phyloP scores from a whole-genome alignment of 2,113 vertebrate genomes.

The Scopus umbretta region DNA sequence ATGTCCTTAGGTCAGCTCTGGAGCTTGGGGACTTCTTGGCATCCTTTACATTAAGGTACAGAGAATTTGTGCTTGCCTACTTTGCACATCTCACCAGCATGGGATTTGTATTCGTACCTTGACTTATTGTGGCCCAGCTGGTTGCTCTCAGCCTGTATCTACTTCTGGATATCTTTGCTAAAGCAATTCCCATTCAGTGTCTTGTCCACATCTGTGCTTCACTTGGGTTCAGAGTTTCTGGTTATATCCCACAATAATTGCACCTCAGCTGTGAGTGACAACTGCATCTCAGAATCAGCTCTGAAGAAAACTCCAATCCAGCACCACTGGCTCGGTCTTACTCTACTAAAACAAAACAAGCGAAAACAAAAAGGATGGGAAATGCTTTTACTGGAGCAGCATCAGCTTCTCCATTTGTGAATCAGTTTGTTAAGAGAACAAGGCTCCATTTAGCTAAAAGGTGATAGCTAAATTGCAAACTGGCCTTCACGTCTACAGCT shows the following conservation, averaged over 20 bases:
- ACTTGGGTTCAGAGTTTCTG: not conserved
- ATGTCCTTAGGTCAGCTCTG: not conserved
- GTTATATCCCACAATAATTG: not conserved
- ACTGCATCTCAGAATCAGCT: not conserved
- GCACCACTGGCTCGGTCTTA: not conserved
- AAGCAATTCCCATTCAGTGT: not conserved
- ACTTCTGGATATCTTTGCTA: not conserved
- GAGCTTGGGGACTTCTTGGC: not conserved
- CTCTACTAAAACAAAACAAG: not conserved
- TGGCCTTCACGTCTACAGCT: not conserved
- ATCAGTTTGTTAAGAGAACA: not conserved
- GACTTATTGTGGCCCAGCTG: not conserved
- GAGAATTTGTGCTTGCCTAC: not conserved
- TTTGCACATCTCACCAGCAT: not conserved
- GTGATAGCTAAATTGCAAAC: not conserved
- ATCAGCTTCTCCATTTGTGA: constrained; percentile 14
- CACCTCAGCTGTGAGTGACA: not conserved
- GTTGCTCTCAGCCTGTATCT: not conserved
- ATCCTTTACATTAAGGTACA: not conserved
- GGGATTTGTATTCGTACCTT: not conserved
- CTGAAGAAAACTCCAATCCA: not conserved
- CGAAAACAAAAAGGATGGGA: not conserved
- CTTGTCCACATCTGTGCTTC: fast-evolving
- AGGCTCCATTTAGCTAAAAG: constrained; percentile 47
- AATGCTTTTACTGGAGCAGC: not conserved